Base-by-base conservation (phyloP, 2,888 invertebrate species). In the Apotomis capreana region DNA sequence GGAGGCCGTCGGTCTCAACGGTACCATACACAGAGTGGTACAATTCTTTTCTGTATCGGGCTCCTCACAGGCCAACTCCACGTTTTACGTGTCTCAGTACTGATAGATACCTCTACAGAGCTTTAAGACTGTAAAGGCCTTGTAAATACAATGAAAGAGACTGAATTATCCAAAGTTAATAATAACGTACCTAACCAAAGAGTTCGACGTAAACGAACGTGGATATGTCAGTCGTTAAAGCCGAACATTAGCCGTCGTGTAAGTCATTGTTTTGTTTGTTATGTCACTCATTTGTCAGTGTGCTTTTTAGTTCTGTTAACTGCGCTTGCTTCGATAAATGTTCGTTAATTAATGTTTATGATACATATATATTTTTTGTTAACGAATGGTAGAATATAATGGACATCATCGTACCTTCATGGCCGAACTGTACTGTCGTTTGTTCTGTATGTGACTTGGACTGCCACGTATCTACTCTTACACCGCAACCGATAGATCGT, bases 1-100 rank as follows among this genome's bases (percentile, higher is more conserved):
- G 91, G 94, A 94, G 92, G 91, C 94, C 88, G 93, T 94, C 89
- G 93, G 94, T 89, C 94, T 92, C 89, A 94, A 94, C 94, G 94
- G 94, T 89, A 94, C 94, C 90, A 94, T 94, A 87, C 94, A 94
- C 92, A 93, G 94, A 91, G 92, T 94, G 94, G 94, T 94, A 87
- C 94, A 94, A 83, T 94, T 94, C 94, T 94, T 94, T 94, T 94
- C 94, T 85, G 92, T 94, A 87, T 91, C 92, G 87, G 94, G 94
- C 91, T 93, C 94, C 83, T 89, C 94, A 85, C 93, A 94, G 89
- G 94, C 94, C 92, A 94, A 94, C 76, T 94, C 94, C 85, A 94
- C 94, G 89, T 94, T 94, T 94, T 94, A 94, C 91, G 94, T 94
- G 87, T 94, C 94, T 85, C 94, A 94, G 87, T 94, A 93, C 89